Evolutionary conservation across 2,888 invertebrate species (phyloP), one percentile per base, ranked within the genome.

Genomic region (Hypena proboscidalis): DNA sequence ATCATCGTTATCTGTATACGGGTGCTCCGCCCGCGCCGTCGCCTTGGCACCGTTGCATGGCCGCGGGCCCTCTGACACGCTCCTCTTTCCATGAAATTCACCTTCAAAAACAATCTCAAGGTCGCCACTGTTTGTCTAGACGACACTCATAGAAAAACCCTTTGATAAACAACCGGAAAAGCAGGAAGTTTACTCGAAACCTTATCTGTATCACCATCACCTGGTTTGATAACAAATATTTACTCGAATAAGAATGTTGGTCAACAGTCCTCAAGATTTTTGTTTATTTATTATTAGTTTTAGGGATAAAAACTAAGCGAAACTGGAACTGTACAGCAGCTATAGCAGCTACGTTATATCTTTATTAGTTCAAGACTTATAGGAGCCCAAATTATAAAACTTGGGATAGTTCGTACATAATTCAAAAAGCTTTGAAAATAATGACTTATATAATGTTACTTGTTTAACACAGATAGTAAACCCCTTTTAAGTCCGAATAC

Each of bases 21-120:
- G 90, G 90, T 76, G 59, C n/a, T n/a, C n/a, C n/a, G n/a, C n/a
- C n/a, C n/a, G 57, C 57, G 49, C 64, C 56, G 63, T 74, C 62
- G 74, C 89, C 89, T 86, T 89, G 89, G 77, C 89, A 79, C 76
- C 71, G 65, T 79, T 88, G 58, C 58, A 47, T n/a, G n/a, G n/a
- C n/a, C n/a, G n/a, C 58, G 68, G 68, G 74, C 78, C 79, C 71
- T 71, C 70, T 66, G 65, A 72, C 47, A 58, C 44, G 39, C 58
- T 74, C 70, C 74, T 75, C 66, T 77, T 81, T 80, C 80, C 83
- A 82, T 63, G 64, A 55, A 64, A 69, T 67, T 73, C 68, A 66
- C 76, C 77, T 77, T 73, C 54, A 69, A 68, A 70, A 68, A 55
- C 59, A 50, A 57, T 56, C 44, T 62, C 82, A 85, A 84, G 87